Evolutionary conservation across 2,888 invertebrate genomes (phyloP).

Genomic region (Subacronicta megacephala): DNA sequence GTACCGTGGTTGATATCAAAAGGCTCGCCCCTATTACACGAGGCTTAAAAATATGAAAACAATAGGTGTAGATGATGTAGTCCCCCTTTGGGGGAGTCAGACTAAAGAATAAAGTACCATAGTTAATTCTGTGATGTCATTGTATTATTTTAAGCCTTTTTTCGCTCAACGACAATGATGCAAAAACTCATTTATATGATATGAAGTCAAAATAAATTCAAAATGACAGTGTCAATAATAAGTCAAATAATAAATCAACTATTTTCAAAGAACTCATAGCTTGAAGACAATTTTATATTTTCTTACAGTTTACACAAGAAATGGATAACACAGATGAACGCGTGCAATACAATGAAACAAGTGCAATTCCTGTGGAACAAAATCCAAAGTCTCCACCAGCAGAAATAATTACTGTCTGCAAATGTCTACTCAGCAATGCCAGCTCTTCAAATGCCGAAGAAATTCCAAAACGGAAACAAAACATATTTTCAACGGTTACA

Average conservation of each 20-base stretch:
- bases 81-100: too few relatives aligned
- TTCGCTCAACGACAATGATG: too few relatives aligned
- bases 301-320: not conserved
- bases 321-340: too few relatives aligned
- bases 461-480: constrained; percentile 68
- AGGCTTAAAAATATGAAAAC: too few relatives aligned
- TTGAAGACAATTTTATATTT: not conserved
- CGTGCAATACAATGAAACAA: not conserved
- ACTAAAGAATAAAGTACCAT: too few relatives aligned
- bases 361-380: not conserved
- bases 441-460: constrained; percentile 55
- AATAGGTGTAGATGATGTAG: too few relatives aligned
- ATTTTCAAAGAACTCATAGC: not conserved
- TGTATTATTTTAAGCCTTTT: too few relatives aligned
- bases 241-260: not conserved
- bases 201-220: not conserved
- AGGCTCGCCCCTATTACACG: too few relatives aligned
- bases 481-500: constrained; percentile 66
- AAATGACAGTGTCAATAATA: constrained; percentile 10
- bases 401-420: constrained; percentile 65
- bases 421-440: constrained; percentile 64
- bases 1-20: too few relatives aligned
- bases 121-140: too few relatives aligned
- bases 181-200: not conserved
- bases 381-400: constrained; percentile 7